A percentile compares a stretch with the other conserved stretches of the same genome.
Conservation (phyloP, 2,113 vertebrate species). For the Corvus moneduloides region DNA sequence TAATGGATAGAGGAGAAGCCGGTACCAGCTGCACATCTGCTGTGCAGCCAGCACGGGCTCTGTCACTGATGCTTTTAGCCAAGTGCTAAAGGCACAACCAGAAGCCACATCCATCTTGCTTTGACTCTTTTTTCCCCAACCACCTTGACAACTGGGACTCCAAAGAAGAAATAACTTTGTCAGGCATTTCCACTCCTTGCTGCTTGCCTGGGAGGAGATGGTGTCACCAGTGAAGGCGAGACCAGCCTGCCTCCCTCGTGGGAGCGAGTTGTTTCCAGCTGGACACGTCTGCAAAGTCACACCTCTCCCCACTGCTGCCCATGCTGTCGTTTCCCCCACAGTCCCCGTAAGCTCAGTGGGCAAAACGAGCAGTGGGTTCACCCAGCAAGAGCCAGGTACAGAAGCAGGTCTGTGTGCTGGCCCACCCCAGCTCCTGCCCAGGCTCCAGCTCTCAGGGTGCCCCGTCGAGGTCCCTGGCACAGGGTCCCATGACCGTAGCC, state of each 20-base stretch:
- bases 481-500: neutral
- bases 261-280: neutral
- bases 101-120: neutral
- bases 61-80: neutral
- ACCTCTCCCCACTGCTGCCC: neutral
- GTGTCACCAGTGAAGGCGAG: fast-evolving
- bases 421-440: neutral
- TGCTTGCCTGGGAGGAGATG: neutral
- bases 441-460: neutral
- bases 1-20: neutral
- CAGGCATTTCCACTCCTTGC: neutral
- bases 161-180: neutral
- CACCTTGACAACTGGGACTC: neutral
- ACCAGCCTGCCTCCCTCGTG: neutral
- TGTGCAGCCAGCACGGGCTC: neutral
- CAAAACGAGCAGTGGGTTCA: neutral
- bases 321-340: fast-evolving
- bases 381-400: fast-evolving
- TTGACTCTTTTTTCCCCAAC: neutral
- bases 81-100: neutral
- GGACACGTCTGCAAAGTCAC: neutral
- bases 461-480: fast-evolving
- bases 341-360: fast-evolving
- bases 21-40: fast-evolving
- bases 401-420: neutral